Evolutionary conservation across 2,113 vertebrate genomes (phyloP).

Genomic region (Clarias macrocephalus): DNA sequence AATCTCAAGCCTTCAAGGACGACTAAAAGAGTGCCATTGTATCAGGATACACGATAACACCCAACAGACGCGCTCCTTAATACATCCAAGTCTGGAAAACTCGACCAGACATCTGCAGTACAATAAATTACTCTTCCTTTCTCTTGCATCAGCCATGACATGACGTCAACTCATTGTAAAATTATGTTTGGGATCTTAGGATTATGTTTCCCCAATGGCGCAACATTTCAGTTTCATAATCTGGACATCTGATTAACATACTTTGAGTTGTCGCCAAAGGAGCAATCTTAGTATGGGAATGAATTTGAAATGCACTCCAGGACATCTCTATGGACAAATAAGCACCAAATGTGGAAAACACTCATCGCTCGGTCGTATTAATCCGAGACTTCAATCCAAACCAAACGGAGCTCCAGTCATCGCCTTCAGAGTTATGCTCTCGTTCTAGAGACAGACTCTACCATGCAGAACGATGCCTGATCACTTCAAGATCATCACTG

Average conservation of each 20-base stretch:
- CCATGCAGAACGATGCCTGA: not conserved
- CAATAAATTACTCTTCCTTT: not conserved
- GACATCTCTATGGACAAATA: conserved; percentile 1
- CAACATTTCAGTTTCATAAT: not conserved
- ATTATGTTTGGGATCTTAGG: not conserved
- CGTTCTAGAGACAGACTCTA: not conserved
- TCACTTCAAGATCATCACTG: not conserved
- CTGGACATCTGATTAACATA: not conserved
- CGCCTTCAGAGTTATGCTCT: not conserved
- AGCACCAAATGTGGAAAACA: conserved; percentile 9
- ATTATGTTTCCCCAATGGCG: not conserved
- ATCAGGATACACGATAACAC: not conserved
- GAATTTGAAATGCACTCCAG: not conserved
- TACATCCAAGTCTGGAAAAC: not conserved
- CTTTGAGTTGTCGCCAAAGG: not conserved
- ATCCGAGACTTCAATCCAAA: not conserved
- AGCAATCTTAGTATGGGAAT: not conserved
- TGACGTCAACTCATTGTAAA: not conserved
- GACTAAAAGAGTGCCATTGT: not conserved
- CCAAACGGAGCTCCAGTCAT: not conserved
- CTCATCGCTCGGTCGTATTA: not conserved
- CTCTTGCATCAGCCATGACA: not conserved
- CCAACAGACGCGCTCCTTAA: not conserved
- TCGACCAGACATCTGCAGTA: no score
- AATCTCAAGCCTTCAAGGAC: not conserved